Conservation (phyloP, 2,888 invertebrate genomes). For the Volucella bombylans region DNA sequence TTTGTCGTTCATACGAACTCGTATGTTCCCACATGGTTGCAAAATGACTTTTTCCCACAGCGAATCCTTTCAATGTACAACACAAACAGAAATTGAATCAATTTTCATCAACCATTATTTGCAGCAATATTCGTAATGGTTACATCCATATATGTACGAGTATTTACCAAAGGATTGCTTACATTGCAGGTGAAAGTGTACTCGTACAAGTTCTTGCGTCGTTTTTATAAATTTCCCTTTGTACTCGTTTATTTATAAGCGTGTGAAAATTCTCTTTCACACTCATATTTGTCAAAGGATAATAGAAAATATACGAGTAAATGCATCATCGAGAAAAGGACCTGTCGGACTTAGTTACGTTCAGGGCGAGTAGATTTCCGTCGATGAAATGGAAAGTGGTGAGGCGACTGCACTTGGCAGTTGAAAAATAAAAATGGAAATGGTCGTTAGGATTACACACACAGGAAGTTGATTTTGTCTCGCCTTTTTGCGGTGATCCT, state of each 20-base stretch:
- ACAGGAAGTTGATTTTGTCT: slow-evolving; percentile 73
- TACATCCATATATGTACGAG: slow-evolving; percentile 27
- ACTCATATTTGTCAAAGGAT: slow-evolving; percentile 68
- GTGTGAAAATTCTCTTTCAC: slow-evolving; percentile 57
- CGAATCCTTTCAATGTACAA: slow-evolving; percentile 1
- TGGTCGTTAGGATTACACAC: slow-evolving; percentile 37
- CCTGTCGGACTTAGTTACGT: slow-evolving; percentile 41
- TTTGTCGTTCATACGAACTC: slow-evolving; percentile 14
- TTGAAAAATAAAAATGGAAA: slow-evolving; percentile 11
- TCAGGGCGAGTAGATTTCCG: slow-evolving; percentile 13
- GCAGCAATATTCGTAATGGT: slow-evolving; percentile 42
- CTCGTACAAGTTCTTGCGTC: neutral
- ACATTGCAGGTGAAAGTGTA: slow-evolving; percentile 60
- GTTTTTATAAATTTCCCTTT: neutral
- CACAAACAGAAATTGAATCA: slow-evolving; percentile 42
- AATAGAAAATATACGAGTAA: slow-evolving; percentile 40
- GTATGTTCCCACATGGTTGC: slow-evolving; percentile 49
- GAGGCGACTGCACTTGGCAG: slow-evolving; percentile 43
- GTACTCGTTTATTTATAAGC: slow-evolving; percentile 3
- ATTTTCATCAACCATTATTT: slow-evolving; percentile 31
- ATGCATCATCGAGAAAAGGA: slow-evolving; percentile 62
- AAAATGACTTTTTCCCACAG: slow-evolving; percentile 56
- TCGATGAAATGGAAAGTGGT: slow-evolving; percentile 63
- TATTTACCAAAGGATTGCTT: slow-evolving; percentile 57
- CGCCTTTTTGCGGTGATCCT: slow-evolving; percentile 71